Evolutionary conservation across 2,888 invertebrate species (phyloP).

Genomic region (Andricus curvator): DNA sequence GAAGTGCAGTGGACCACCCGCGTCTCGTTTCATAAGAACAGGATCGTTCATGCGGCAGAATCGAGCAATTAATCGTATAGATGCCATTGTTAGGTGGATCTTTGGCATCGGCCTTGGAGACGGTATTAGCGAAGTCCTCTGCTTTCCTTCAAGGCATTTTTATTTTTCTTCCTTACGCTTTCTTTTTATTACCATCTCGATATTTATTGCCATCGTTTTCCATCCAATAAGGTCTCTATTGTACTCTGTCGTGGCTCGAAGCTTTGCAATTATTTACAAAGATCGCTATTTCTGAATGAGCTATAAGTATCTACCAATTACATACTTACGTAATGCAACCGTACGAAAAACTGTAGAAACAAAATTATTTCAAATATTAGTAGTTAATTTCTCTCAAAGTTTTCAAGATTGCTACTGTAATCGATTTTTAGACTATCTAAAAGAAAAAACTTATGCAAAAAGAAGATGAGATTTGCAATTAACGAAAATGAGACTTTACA

Average conservation of each 20-base stretch:
- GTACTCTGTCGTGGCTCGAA: constrained; percentile 53
- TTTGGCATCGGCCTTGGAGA: constrained; percentile 23
- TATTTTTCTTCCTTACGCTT: constrained; percentile 44
- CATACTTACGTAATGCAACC: not conserved
- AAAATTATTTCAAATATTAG: too few relatives aligned
- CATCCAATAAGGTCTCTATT: constrained; percentile 63
- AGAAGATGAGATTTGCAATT: too few relatives aligned
- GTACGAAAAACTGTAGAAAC: not conserved
- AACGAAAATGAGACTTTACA: too few relatives aligned
- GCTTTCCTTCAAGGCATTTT: constrained; percentile 2
- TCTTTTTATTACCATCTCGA: constrained; percentile 59
- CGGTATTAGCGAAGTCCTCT: constrained; percentile 26
- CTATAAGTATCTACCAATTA: constrained; percentile 2
- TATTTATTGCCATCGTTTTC: constrained; percentile 65
- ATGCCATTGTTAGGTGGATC: constrained; percentile 40
- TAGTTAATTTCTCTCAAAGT: too few relatives aligned
- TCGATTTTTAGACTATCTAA: too few relatives aligned
- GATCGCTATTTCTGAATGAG: constrained; percentile 52
- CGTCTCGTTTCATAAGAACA: constrained; percentile 24
- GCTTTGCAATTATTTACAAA: constrained; percentile 62
- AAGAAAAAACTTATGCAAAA: too few relatives aligned
- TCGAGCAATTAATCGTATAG: constrained; percentile 37
- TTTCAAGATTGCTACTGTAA: too few relatives aligned
- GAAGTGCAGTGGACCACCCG: constrained; percentile 26
- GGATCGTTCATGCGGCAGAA: constrained; percentile 20